Percentiles rank a stretch among this genome's conserved stretches.
phyloP scores from a whole-genome alignment of 2,797 vertebrate species.

The Macroramphosus scolopax region DNA sequence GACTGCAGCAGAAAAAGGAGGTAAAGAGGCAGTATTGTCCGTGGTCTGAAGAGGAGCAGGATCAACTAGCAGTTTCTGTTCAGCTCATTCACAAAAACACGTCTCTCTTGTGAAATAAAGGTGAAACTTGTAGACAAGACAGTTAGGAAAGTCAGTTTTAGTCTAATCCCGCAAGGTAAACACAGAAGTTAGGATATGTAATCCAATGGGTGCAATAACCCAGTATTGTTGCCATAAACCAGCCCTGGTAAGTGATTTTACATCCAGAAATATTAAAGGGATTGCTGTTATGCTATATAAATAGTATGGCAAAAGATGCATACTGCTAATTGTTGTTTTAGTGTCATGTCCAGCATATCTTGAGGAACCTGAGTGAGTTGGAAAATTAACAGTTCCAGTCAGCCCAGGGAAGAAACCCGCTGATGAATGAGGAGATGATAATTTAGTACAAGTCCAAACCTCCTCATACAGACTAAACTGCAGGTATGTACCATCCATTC shows the following conservation, averaged over 20 bases:
- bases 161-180: slow-evolving; percentile 5
- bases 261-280: slow-evolving; percentile 46
- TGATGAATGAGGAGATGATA: slow-evolving; percentile 5
- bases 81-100: neutral
- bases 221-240: neutral
- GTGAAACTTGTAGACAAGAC: slow-evolving; percentile 21
- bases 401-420: slow-evolving; percentile 46
- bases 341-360: slow-evolving; percentile 58
- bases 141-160: slow-evolving; percentile 2
- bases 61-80: no score
- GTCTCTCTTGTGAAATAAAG: slow-evolving; percentile 1
- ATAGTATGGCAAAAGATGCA: slow-evolving; percentile 14
- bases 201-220: neutral
- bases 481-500: slow-evolving; percentile 22
- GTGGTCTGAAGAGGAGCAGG: no score
- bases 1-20: no score
- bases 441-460: slow-evolving; percentile 1
- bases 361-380: slow-evolving; percentile 71
- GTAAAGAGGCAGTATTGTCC: no score
- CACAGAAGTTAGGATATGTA: neutral
- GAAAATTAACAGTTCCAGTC: slow-evolving; percentile 67
- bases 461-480: slow-evolving; percentile 4
- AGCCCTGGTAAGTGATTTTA: neutral
- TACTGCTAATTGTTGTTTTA: neutral
- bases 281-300: slow-evolving; percentile 2